These are phyloP conservation scores for Chitala chitala DNA, from an alignment of 2,113 vertebrate species.

Conservation along the genomic window DNA sequence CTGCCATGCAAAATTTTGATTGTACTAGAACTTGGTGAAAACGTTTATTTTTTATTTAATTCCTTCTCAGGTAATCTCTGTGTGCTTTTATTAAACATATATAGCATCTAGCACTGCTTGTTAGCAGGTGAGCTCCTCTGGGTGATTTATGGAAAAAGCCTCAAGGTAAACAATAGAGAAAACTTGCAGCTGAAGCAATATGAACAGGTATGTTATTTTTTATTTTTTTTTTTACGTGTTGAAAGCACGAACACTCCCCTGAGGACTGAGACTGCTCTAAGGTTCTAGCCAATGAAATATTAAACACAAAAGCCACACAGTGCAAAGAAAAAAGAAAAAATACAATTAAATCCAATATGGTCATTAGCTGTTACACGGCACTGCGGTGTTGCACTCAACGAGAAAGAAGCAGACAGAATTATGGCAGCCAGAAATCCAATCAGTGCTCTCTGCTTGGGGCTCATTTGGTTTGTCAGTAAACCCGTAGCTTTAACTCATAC, in stretches of 20 bases:
- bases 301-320: constrained; percentile 28
- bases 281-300: constrained; percentile 31
- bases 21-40: not conserved
- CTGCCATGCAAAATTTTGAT: not conserved
- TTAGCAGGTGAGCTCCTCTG: not conserved
- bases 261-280: not conserved
- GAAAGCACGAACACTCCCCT: not conserved
- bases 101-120: not conserved
- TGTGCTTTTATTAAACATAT: not conserved
- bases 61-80: not conserved
- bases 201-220: not conserved
- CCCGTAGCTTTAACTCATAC: constrained; percentile 58
- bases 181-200: not conserved
- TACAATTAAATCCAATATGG: constrained; percentile 34
- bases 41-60: not conserved
- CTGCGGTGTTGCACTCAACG: constrained; percentile 37
- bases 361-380: constrained; percentile 30
- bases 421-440: constrained; percentile 57
- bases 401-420: constrained; percentile 42
- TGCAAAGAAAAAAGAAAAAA: constrained; percentile 6
- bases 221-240: not conserved
- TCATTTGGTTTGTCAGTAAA: constrained; percentile 57
- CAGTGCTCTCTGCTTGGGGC: constrained; percentile 49
- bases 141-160: constrained; percentile 4
- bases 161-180: not conserved